Base-by-base conservation (phyloP, 2,888 invertebrate species). In the Vanessa cardui region DNA sequence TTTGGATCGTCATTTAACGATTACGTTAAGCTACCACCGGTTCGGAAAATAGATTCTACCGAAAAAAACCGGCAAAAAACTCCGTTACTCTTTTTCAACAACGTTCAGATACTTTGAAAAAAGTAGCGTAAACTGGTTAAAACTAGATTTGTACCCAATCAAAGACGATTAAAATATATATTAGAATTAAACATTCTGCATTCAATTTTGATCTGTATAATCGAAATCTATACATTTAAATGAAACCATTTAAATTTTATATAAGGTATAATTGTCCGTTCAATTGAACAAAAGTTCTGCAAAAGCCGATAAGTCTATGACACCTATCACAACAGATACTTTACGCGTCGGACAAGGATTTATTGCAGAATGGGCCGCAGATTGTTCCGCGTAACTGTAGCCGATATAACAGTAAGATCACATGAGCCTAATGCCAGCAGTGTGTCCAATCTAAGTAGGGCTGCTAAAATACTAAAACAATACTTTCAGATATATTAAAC, bases 331-430 rank as follows among this genome's bases (percentile, higher is more conserved):
- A 67, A 66, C 60, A 59, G 58, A 64, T 66, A 60, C 50, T 69
- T 69, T 64, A 64, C 67, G 70, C 67, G 70, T 64, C 66, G 39
- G 69, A 73, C 70, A 67, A 71, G 70, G 69, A 73, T 73, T 73
- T 73, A 73, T 73, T 72, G 69, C 73, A 72, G 67, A 72, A 72
- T 62, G 68, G n/a, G 8, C 18, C 60, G 73, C 62, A 71, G 71
- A 72, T 74, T 74, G 73, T 75, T 74, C 71, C 71, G 74, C 73
- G 71, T 74, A 73, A 74, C 75, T 72, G 75, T 73, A 73, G 59
- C 39, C 39, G 39, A 39, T 39, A 39, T 39, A 39, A 39, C 69
- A 68, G 72, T 78, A 78, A 79, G 60, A 26, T 44, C 64, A 68
- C 68, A 64, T 61, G 64, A 60, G 70, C 50, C 31, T 50, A 50